Conservation (phyloP, 1,140 invertebrate species). For the Heterodera carotae region DNA sequence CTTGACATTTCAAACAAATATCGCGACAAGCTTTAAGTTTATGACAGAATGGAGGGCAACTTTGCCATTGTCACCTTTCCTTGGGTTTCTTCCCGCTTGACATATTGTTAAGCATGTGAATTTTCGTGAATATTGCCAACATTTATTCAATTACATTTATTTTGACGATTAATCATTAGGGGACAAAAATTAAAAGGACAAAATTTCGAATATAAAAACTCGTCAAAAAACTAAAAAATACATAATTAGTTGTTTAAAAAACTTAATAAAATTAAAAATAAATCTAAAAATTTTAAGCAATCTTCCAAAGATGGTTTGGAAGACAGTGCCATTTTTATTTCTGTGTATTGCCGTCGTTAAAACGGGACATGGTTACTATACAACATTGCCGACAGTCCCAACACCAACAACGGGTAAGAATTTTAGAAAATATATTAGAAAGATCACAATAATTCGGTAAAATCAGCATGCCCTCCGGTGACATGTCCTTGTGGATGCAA, state of each 20-base stretch:
- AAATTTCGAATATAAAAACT: background rate
- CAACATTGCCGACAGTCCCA: too few relatives aligned
- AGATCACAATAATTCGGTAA: too few relatives aligned
- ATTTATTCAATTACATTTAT: background rate
- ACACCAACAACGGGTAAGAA: background rate
- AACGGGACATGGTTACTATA: background rate
- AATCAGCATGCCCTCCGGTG: background rate
- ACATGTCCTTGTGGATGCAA: background rate
- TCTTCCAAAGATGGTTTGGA: background rate
- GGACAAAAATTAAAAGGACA: background rate
- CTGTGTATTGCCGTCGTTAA: background rate
- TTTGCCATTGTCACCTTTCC: too few relatives aligned
- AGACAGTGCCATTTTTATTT: background rate
- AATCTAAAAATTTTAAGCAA: too few relatives aligned
- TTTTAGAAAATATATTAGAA: background rate
- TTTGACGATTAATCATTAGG: background rate
- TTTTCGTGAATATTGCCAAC: background rate
- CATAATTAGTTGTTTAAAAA: background rate
- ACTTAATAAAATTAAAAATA: background rate
- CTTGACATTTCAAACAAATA: background rate
- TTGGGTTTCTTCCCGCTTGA: background rate
- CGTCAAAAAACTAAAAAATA: background rate
- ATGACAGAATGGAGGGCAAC: background rate
- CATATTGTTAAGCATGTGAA: background rate
- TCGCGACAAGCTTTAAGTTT: background rate